Evolutionary conservation across 2,888 invertebrate genomes (phyloP).

Genomic region (Podabrus alpinus): DNA sequence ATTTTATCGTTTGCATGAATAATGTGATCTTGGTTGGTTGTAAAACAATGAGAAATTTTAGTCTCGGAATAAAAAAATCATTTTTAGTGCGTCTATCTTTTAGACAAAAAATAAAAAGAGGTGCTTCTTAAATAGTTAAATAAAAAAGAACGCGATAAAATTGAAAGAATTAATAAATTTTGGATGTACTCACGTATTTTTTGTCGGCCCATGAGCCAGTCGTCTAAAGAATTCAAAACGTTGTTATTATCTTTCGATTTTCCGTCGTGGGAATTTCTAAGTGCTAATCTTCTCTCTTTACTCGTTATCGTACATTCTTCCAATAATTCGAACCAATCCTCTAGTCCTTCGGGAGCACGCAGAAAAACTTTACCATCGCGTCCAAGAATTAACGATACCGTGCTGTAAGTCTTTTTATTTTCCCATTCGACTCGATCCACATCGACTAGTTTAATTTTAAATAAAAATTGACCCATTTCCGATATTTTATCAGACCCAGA

Average conservation of each 20-base stretch:
- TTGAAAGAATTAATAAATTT: background rate
- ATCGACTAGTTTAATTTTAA: conserved; percentile 67
- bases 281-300: conserved; percentile 64
- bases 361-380: conserved; percentile 57
- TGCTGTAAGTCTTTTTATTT: conserved; percentile 66
- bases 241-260: conserved; percentile 52
- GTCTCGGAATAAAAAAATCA: background rate
- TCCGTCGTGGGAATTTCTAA: conserved; percentile 57
- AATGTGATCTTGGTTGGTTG: background rate
- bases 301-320: conserved; percentile 69
- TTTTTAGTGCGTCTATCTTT: background rate
- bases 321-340: conserved; percentile 68
- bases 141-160: background rate
- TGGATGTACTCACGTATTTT: conserved; percentile 54
- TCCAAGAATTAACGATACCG: conserved; percentile 61
- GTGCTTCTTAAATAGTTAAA: background rate
- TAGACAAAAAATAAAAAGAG: background rate
- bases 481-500: conserved; percentile 62
- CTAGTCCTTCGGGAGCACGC: conserved; percentile 60
- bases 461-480: conserved; percentile 70
- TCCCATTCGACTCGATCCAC: conserved; percentile 70
- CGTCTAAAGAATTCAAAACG: conserved; percentile 58
- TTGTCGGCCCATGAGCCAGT: conserved; percentile 60
- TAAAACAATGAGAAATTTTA: background rate
- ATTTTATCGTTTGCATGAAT: background rate